Evolutionary conservation across 2,113 vertebrate genomes (phyloP).

Genomic region (Passer montanus): DNA sequence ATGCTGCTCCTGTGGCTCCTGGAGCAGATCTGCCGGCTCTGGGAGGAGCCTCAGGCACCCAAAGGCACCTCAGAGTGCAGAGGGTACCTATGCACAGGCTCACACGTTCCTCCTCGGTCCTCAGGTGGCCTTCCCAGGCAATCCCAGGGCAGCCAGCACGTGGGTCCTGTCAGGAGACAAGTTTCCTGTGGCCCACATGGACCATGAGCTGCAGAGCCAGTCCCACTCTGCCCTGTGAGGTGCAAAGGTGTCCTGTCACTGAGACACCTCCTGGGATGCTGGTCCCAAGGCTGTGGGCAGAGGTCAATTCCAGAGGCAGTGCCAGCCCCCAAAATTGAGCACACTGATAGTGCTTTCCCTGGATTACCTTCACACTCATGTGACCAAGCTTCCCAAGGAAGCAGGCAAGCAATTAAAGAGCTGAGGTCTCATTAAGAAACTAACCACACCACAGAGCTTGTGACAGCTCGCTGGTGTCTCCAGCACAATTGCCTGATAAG

Average conservation of each 20-base stretch:
- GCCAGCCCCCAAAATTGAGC: neutral
- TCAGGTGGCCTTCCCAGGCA: rapidly evolving
- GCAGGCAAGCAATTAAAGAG: neutral
- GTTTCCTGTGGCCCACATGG: neutral
- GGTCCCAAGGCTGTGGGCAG: neutral
- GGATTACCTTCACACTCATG: slow-evolving; percentile 3
- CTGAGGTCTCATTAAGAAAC: neutral
- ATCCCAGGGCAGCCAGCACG: neutral
- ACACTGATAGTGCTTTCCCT: neutral
- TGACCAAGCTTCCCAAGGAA: neutral
- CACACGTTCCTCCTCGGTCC: rapidly evolving
- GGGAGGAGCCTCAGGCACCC: neutral
- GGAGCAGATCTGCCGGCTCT: neutral
- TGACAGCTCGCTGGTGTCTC: neutral
- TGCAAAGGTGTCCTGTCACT: neutral
- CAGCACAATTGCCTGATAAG: neutral
- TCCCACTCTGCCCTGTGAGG: neutral
- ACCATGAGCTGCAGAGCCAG: neutral
- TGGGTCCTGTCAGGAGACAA: neutral
- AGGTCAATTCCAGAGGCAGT: neutral
- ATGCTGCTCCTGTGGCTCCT: neutral
- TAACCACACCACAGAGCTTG: neutral
- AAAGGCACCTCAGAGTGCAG: neutral
- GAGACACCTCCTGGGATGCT: neutral
- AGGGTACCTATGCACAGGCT: neutral